Evolutionary conservation across 2,888 invertebrate genomes (phyloP), one percentile per base, ranked within the genome.

Genomic region (Protula sp.): DNA sequence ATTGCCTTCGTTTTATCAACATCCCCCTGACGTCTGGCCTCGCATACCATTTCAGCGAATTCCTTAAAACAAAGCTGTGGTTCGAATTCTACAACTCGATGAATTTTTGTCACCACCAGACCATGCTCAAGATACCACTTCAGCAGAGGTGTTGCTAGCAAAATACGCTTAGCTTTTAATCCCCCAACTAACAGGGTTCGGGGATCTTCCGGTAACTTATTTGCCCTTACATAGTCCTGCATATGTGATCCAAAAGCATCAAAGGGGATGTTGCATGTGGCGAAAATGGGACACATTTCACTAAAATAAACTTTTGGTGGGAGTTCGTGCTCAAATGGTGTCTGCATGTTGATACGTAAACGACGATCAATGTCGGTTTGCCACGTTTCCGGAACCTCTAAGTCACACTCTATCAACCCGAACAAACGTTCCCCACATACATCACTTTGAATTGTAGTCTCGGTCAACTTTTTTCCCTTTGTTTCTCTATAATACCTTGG

Each of bases 1-100:
- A 67, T 63, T 14, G 63, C 29, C 19, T 55, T 59, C 24, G 19
- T 14, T 0, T 57, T 54, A 45, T 66, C 59, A 0, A 5, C 9
- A 55, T 66, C 65, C 3, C 65, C 60, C 4, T 29, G n/a, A 19
- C 65, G 65, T 2, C 67, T 24, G 14, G 62, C 64, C 19, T 62
- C 19, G 51, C 54, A 56, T 22, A 61, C 60, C 4, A 28, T 53
- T 52, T 54, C 58, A 9, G 4, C 28, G 28, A 53, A 53, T 5
- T 24, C 9, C 9, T 14, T 5, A 28, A 53, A 53, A 28, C 22
- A 53, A 5, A 9, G 9, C 9, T 26, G 9, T 5, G 19, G 26
- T 14, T 14, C 3, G 28, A 27, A 53, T 53, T 53, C 53, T 9
- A 53, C 22, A 9, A 28, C 53, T 24, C 29, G 26, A 28, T 53